Conservation (phyloP, 2,797 vertebrate genomes). For the Tokudaia tokunoshimensis region DNA sequence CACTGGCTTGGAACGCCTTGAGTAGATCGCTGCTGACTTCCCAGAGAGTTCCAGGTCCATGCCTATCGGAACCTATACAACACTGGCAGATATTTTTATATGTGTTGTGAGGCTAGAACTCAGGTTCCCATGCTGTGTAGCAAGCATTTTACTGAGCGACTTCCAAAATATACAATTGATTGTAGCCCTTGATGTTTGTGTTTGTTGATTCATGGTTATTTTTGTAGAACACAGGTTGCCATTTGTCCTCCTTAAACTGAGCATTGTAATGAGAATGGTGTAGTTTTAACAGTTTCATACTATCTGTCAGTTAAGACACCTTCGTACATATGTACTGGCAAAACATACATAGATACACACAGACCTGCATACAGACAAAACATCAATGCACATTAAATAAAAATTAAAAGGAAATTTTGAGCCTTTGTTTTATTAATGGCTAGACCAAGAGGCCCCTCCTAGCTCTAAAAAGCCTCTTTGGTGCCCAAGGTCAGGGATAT, state of each 20-base stretch:
- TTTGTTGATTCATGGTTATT: too few relatives aligned
- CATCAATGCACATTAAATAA: neutral
- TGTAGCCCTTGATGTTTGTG: too few relatives aligned
- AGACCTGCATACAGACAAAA: neutral
- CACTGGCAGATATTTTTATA: neutral
- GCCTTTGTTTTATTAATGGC: neutral
- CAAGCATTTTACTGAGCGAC: neutral
- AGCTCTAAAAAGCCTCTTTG: neutral
- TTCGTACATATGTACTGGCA: neutral
- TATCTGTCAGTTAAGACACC: neutral
- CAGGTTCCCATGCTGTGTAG: neutral
- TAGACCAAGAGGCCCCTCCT: neutral
- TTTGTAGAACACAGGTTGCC: too few relatives aligned
- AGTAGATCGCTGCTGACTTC: neutral
- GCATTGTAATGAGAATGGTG: too few relatives aligned
- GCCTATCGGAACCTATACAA: neutral
- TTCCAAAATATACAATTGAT: neutral
- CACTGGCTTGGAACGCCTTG: neutral
- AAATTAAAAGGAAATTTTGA: neutral
- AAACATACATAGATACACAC: neutral
- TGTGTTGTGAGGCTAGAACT: neutral
- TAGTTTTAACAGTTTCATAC: too few relatives aligned
- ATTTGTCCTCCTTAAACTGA: too few relatives aligned
- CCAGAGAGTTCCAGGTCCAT: neutral
- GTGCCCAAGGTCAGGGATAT: neutral